These are phyloP conservation scores for Siderastrea radians DNA, from an alignment of 92 coral and sea anemone genomes.

Conservation along the genomic window DNA sequence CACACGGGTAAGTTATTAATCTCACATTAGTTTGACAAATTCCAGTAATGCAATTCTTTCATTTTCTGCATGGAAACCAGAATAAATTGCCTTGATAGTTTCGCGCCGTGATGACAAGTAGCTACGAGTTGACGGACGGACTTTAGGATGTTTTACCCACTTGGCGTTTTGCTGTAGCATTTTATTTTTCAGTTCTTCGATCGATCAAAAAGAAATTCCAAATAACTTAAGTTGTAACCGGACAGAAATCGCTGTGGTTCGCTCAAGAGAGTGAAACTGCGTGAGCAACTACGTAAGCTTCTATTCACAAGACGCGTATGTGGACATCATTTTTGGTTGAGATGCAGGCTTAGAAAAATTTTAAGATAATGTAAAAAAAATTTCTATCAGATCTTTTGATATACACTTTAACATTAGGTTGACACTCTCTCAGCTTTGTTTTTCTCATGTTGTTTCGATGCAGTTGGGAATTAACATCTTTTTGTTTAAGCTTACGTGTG, in stretches of 20 bases:
- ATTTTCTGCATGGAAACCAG: not conserved
- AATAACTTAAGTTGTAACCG: not conserved
- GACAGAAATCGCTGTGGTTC: no score
- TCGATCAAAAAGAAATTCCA: not conserved
- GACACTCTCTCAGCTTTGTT: not conserved
- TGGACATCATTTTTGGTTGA: not conserved
- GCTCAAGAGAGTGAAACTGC: not conserved
- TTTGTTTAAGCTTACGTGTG: constrained; percentile 24
- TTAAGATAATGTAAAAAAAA: not conserved
- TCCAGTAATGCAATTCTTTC: not conserved
- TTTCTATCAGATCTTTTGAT: not conserved
- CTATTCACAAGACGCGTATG: not conserved
- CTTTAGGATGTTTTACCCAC: not conserved
- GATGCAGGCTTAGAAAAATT: not conserved
- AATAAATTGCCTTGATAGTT: not conserved
- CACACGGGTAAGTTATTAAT: constrained; percentile 60
- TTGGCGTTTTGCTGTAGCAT: not conserved
- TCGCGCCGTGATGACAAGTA: not conserved
- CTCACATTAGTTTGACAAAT: not conserved
- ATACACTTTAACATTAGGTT: no score
- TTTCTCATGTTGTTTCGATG: not conserved
- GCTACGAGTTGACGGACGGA: not conserved
- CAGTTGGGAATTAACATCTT: not conserved
- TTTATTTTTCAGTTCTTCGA: not conserved
- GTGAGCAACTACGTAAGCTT: not conserved